Conservation (phyloP, 2,888 invertebrate genomes). For the Vesta saturnalis region DNA sequence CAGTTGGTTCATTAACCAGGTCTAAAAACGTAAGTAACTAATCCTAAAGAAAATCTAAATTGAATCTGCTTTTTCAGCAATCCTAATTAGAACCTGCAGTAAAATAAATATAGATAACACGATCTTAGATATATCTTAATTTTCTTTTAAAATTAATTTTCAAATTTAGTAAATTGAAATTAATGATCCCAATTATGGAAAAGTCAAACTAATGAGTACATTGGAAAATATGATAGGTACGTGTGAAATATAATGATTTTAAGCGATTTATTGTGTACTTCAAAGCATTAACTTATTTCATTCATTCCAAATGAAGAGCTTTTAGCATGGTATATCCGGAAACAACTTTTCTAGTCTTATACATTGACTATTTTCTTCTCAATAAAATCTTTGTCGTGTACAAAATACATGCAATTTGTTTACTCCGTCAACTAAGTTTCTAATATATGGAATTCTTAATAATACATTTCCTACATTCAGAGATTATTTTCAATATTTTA, state of each 20-base stretch:
- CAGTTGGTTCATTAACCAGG: slow-evolving; percentile 1
- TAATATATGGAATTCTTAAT: no score
- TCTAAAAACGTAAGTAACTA: neutral
- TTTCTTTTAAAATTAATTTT: slow-evolving; percentile 1
- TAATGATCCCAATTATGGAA: neutral
- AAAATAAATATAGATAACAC: neutral
- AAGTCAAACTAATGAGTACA: neutral
- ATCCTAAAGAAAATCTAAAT: neutral
- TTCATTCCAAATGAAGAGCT: no score
- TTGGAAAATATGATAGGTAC: neutral
- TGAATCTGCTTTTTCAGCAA: neutral
- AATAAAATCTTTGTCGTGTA: neutral
- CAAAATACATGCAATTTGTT: neutral
- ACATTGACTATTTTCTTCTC: neutral
- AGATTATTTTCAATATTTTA: no score
- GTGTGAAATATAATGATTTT: neutral
- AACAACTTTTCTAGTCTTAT: neutral
- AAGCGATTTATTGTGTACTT: no score
- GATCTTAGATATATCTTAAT: neutral
- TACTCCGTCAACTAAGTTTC: neutral
- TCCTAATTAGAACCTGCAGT: neutral
- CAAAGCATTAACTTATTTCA: no score
- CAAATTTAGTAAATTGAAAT: neutral
- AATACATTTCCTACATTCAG: no score
- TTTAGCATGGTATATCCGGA: no score